phyloP scores from a whole-genome alignment of 2,888 invertebrate species.

The Aleiodes testaceus region DNA sequence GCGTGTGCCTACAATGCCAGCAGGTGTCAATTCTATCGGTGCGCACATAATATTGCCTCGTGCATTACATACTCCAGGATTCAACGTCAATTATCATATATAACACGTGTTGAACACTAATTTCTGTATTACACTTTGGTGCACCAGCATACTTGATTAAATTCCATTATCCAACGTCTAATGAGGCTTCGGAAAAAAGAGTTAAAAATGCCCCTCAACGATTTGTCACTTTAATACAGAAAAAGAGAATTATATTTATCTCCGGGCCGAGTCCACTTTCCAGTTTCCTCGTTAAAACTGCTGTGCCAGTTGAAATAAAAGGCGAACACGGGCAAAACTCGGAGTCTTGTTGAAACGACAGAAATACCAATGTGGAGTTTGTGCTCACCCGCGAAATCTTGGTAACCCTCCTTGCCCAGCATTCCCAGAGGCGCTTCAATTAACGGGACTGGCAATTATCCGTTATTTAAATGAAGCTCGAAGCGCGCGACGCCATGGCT shows the following conservation, averaged over 20 bases:
- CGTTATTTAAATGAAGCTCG: constrained; percentile 67
- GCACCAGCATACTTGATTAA: neutral
- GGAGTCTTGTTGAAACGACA: constrained; percentile 21
- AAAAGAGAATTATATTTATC: constrained; percentile 35
- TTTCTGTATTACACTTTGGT: constrained; percentile 12
- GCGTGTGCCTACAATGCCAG: constrained; percentile 35
- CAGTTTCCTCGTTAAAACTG: constrained; percentile 42
- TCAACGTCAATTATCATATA: constrained; percentile 33
- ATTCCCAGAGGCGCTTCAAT: constrained; percentile 66
- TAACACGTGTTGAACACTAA: constrained; percentile 26
- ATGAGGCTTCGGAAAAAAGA: neutral
- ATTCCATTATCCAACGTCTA: neutral
- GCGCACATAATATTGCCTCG: constrained; percentile 33
- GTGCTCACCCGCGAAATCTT: constrained; percentile 59
- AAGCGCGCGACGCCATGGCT: constrained; percentile 38
- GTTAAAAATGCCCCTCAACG: constrained; percentile 17
- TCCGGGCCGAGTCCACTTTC: neutral
- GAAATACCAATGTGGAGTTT: constrained; percentile 42
- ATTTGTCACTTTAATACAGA: constrained; percentile 32
- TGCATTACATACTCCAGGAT: constrained; percentile 21
- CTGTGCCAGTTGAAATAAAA: constrained; percentile 37
- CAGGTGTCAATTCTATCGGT: constrained; percentile 41
- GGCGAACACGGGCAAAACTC: constrained; percentile 22
- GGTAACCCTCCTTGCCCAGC: constrained; percentile 58
- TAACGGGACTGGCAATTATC: constrained; percentile 69